phyloP scores from a whole-genome alignment of 2,113 vertebrate species.

The Chaetodon auriga region DNA sequence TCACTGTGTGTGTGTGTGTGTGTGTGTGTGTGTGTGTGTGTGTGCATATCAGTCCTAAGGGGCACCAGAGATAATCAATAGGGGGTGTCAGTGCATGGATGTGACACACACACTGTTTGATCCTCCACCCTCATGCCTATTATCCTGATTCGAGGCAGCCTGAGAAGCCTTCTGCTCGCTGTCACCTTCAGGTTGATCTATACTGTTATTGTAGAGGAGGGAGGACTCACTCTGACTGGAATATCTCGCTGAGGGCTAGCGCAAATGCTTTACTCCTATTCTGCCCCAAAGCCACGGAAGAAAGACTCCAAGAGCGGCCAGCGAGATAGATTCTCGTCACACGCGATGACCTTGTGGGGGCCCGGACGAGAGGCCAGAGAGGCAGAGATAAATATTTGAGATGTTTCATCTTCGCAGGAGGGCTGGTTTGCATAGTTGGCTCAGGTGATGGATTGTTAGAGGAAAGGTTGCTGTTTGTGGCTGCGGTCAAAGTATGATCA shows the following conservation, averaged over 20 bases:
- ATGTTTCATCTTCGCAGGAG: constrained; percentile 2
- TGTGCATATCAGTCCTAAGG: constrained; percentile 15
- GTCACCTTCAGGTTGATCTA: constrained; percentile 60
- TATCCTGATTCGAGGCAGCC: constrained; percentile 20
- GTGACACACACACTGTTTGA: constrained; percentile 36
- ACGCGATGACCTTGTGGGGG: constrained; percentile 41
- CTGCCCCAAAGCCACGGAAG: neutral
- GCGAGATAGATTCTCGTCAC: constrained; percentile 2
- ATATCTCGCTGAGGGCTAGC: neutral
- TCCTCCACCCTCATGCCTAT: constrained; percentile 33
- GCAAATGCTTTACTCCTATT: neutral
- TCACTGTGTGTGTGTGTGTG: constrained; percentile 10
- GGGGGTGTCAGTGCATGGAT: constrained; percentile 14
- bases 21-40: constrained; percentile 12
- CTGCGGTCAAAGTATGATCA: neutral
- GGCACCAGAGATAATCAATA: constrained; percentile 44
- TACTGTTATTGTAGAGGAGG: neutral
- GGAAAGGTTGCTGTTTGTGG: neutral
- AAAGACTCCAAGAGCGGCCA: constrained; percentile 31
- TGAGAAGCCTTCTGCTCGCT: neutral
- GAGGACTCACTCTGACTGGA: constrained; percentile 16
- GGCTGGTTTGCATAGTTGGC: constrained; percentile 21
- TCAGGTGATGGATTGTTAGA: constrained; percentile 14
- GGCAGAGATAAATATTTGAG: constrained; percentile 35
- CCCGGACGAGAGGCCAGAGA: neutral